Percentiles rank a stretch among this genome's conserved stretches.
These are phyloP conservation scores for Hassar affinis DNA, from an alignment of 2,113 vertebrate species.

Conservation along the genomic window DNA sequence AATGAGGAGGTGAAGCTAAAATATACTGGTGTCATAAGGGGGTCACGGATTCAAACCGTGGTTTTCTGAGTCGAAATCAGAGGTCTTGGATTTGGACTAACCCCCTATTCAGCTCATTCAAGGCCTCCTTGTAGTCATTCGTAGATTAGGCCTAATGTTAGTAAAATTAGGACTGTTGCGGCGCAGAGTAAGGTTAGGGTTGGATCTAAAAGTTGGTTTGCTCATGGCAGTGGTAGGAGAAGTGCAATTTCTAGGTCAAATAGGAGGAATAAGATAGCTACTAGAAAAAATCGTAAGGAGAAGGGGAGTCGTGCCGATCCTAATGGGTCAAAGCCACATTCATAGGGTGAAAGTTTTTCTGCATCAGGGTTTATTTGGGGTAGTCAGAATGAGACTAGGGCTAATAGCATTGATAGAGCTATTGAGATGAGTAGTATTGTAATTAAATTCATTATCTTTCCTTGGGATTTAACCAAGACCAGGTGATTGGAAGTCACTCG, in stretches of 20 bases:
- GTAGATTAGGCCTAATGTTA: constrained; percentile 46
- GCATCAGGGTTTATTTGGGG: constrained; percentile 29
- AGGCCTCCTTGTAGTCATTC: constrained; percentile 55
- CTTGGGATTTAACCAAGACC: constrained; percentile 55
- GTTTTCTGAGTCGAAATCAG: constrained; percentile 53
- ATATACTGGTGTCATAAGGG: constrained; percentile 36
- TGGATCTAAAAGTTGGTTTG: accelerated
- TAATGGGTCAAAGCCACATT: constrained; percentile 44
- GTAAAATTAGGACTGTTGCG: accelerated
- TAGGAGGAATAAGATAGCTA: constrained; percentile 40
- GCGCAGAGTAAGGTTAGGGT: accelerated
- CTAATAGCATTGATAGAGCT: accelerated
- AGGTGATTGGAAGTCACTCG: constrained; percentile 57
- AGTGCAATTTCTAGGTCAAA: constrained; percentile 56
- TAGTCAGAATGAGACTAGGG: constrained; percentile 31
- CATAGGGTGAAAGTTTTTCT: constrained; percentile 49
- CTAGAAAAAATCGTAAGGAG: constrained; percentile 54
- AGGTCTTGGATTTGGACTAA: constrained; percentile 48
- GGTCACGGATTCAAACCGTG: constrained; percentile 23
- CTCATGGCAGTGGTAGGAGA: background rate
- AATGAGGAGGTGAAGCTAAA: constrained; percentile 42
- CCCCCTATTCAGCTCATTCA: constrained; percentile 51
- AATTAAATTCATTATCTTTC: constrained; percentile 50
- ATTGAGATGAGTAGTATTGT: accelerated
- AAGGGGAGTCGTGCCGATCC: constrained; percentile 45